Base-by-base conservation (phyloP, 2,113 vertebrate species). In the Pterocles burchelli region DNA sequence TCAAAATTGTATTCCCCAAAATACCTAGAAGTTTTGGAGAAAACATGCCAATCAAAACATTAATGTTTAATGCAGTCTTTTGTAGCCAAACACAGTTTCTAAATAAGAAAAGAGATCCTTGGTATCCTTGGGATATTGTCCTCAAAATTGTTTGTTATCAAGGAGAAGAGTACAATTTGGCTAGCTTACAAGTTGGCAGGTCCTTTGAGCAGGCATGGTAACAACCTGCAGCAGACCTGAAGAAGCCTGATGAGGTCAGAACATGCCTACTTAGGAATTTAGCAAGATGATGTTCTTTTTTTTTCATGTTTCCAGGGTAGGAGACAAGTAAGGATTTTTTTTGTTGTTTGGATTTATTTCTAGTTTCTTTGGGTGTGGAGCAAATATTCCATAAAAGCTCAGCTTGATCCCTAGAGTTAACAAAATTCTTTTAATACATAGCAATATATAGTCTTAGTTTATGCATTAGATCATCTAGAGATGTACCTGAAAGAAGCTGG, bases 41-140 rank as follows among this genome's bases (percentile, higher is more conserved):
- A 96, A 97, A 75, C 29, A 86, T 61, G 80, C 18, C 90, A 90
- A 55, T 75, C 61, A 84, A 77, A 85, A 43, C 66, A n/a, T 51
- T 73, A 90, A 57, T 73, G 21, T 73, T 85, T 80, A 83, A 58
- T 81, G 66, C 55, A 74, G 49, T 28, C 54, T 85, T 95, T 70
- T 73, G 36, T 83, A 80, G 49, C 41, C 36, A 45, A 85, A 54
- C 17, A n/a, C 4, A 26, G 21, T 72, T 67, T 78, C 29, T 51
- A 82, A 70, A 43, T 28, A 59, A 46, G 41, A 88, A 82, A 63
- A 76, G 28, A 79, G 45, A 79, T 54, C 25, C 46, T 63, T 26
- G n/a, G 24, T 41, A 41, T 68, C 25, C 33, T 72, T 76, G 41
- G 55, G 36, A 54, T 79, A 36, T 66, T 88, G 43, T 71, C 36